Evolutionary conservation across 2,888 invertebrate genomes (phyloP).

Genomic region (Zele albiditarsus): DNA sequence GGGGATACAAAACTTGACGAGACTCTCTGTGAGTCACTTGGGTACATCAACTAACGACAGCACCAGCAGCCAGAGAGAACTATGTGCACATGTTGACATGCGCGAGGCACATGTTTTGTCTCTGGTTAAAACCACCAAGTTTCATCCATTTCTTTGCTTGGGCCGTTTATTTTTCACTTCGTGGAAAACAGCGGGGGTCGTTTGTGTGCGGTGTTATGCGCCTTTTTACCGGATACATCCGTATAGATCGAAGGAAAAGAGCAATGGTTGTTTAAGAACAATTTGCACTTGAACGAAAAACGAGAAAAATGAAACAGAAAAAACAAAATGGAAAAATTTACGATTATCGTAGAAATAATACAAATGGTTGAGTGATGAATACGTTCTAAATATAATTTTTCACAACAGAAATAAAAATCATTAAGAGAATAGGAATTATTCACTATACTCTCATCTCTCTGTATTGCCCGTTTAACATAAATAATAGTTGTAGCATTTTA

Average conservation of each 20-base stretch:
- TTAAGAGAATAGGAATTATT: too few species aligned
- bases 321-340: too few species aligned
- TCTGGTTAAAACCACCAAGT: slow-evolving; percentile 13
- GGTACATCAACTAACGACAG: slow-evolving; percentile 4
- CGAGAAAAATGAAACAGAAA: background rate
- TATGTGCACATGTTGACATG: slow-evolving; percentile 43
- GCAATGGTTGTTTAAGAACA: background rate
- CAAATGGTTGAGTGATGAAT: too few species aligned
- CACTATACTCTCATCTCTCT: too few species aligned
- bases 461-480: background rate
- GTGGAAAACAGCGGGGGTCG: slow-evolving; percentile 11
- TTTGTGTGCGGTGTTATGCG: background rate
- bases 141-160: slow-evolving; percentile 16
- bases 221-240: slow-evolving; percentile 4
- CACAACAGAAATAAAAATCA: too few species aligned
- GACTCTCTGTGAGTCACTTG: slow-evolving; percentile 7
- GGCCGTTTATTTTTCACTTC: slow-evolving; percentile 6
- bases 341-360: too few species aligned
- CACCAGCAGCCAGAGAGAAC: slow-evolving; percentile 25
- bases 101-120: slow-evolving; percentile 41
- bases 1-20: slow-evolving; percentile 3
- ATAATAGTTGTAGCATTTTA: background rate
- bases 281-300: background rate
- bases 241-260: background rate
- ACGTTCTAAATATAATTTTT: too few species aligned